Evolutionary conservation across 2,113 vertebrate species (phyloP).

Genomic region (Gopherus evgoodei): DNA sequence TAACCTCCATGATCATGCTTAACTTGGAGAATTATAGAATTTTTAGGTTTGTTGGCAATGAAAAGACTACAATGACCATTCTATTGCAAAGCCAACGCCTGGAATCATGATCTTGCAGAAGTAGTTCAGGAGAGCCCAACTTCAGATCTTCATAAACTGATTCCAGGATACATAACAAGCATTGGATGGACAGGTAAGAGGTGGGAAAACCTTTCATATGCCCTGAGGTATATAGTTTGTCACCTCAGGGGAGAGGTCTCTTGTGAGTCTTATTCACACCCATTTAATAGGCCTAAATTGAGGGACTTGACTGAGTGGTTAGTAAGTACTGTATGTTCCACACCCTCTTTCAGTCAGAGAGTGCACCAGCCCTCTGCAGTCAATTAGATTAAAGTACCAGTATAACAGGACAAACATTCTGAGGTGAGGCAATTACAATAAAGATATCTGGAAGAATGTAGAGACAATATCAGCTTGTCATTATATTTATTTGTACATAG

Average conservation of each 20-base stretch:
- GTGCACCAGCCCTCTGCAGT: background rate
- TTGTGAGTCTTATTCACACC: background rate
- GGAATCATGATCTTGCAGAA: background rate
- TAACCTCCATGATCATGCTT: background rate
- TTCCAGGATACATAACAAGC: background rate
- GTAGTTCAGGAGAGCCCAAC: accelerated
- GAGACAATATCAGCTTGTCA: background rate
- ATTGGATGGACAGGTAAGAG: accelerated
- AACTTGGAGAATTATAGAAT: background rate
- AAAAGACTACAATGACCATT: accelerated
- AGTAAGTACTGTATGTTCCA: background rate
- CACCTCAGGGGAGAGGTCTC: background rate
- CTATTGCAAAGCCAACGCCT: background rate
- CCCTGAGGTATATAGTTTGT: background rate
- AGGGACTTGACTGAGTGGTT: background rate
- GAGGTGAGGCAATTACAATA: background rate
- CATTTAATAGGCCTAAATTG: background rate
- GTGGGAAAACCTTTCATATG: background rate
- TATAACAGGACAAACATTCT: background rate
- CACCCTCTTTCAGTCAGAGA: background rate
- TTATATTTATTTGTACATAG: background rate
- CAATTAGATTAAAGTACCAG: background rate
- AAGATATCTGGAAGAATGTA: background rate
- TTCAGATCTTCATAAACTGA: background rate
- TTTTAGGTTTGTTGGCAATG: background rate